Evolutionary conservation across 2,113 vertebrate genomes (phyloP).

Genomic region (Oryzias melastigma): DNA sequence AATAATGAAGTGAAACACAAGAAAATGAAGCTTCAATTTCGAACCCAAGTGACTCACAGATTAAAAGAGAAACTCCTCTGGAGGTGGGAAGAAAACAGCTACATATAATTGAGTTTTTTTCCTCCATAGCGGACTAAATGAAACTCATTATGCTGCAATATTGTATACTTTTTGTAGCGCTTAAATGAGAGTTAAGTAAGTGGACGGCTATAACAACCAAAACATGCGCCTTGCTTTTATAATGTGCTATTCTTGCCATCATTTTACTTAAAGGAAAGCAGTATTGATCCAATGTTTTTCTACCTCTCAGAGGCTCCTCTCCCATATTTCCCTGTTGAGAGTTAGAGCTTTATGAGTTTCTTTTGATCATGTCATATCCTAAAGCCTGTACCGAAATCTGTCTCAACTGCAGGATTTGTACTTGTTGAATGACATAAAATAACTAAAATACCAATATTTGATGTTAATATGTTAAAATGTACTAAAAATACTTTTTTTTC

Average conservation of each 20-base stretch:
- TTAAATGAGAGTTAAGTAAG: not conserved
- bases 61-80: conserved; percentile 6
- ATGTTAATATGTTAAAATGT: no score
- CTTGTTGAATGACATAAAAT: no score
- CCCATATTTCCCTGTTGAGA: no score
- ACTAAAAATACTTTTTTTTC: not conserved
- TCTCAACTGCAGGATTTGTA: no score
- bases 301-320: no score
- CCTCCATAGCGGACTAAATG: conserved; percentile 1
- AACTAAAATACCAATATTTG: no score
- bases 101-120: conserved; percentile 23
- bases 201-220: not conserved
- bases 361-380: no score
- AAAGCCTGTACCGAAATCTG: no score
- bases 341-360: no score
- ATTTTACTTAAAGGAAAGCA: not conserved
- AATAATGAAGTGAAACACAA: not conserved
- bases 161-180: not conserved
- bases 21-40: conserved; percentile 25
- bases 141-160: not conserved
- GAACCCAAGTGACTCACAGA: conserved; percentile 13
- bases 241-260: not conserved
- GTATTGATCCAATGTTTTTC: not conserved
- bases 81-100: conserved; percentile 11
- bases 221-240: not conserved